Base-by-base conservation (phyloP, 53 echinoderm and acorn worm species). In the Actinopyga echinites region DNA sequence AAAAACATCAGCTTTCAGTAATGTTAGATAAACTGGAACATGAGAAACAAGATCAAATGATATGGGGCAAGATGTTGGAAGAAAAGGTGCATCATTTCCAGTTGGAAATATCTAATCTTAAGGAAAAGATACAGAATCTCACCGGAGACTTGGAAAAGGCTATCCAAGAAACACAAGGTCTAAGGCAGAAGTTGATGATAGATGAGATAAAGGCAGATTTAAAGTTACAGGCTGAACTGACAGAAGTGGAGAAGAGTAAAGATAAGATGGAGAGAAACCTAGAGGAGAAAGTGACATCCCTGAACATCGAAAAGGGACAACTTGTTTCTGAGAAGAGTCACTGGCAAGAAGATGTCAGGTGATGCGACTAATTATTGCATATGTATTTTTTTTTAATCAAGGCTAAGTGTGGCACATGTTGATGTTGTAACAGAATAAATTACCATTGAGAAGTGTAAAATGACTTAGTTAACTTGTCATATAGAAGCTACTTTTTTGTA, bases 11-110 rank as follows among this genome's bases (percentile, higher is more conserved):
- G 34, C 71, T 71, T 38, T 25, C 77, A 5, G 24, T 49, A 1
- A 54, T 52, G n/a, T 10, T 77, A 19, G 0, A 32, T 6, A 10
- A 77, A 30, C 31, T 77, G 52, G 30, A 77, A 30, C 30, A 77
- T 21, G 77, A 77, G 52, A 77, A 77, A 54, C 32, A 55, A 17
- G 56, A 77, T 54, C 77, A 77, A 4, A 3, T 77, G 13, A 77
- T 32, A 21, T 53, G 77, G 54, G 52, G 77, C 52, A 30, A 30
- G 56, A 11, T 55, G 29, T 33, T 77, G 32, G 56, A 77, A 17
- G 34, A 56, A 33, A 54, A 77, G 31, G 24, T 77, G 11, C 28
- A 17, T 19, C 25, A 49, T 15, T 77, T 77, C n/a, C 77, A 77
- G 31, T 43, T 19, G 8, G 77, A 77, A 49, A 77, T 77, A 29